A percentile compares a stretch with the other conserved stretches of the same genome.
phyloP scores from a whole-genome alignment of 2,888 invertebrate species.

The Platypus cylindrus region DNA sequence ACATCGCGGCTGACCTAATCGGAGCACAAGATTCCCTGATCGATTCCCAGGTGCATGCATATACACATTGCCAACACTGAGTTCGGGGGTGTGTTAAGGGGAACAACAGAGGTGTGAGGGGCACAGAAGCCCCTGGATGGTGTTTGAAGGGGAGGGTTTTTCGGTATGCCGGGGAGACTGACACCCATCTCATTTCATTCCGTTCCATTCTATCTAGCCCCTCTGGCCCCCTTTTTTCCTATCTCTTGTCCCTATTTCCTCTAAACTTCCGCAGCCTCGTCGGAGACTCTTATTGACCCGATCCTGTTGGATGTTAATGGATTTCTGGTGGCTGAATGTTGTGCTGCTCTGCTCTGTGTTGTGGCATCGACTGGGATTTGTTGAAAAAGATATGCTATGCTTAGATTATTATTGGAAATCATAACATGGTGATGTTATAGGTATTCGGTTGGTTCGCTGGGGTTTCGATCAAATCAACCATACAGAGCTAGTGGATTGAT shows the following conservation, averaged over 20 bases:
- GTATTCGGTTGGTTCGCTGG: too few species aligned
- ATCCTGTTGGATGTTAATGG: conserved; percentile 23
- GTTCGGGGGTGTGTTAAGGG: conserved; percentile 7
- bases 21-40: conserved; percentile 22
- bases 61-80: conserved; percentile 16
- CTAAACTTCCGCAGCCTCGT: conserved; percentile 26
- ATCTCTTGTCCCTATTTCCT: conserved; percentile 13
- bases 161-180: conserved; percentile 7
- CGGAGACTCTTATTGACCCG: conserved; percentile 28
- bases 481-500: too few species aligned
- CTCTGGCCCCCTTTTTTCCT: conserved; percentile 13
- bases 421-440: too few species aligned
- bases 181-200: conserved; percentile 3
- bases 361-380: conserved; percentile 13
- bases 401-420: conserved; percentile 9
- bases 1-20: conserved; percentile 24
- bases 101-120: conserved; percentile 1
- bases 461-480: too few species aligned
- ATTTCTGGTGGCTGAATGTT: conserved; percentile 20
- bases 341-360: conserved; percentile 11
- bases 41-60: conserved; percentile 28
- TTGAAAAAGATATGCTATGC: conserved; percentile 12
- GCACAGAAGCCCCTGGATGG: conserved; percentile 1
- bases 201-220: conserved; percentile 4
- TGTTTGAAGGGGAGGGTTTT: not conserved